A percentile compares a stretch with the other conserved stretches of the same genome.
phyloP scores from a whole-genome alignment of 2,797 vertebrate species.

The Alca torda region DNA sequence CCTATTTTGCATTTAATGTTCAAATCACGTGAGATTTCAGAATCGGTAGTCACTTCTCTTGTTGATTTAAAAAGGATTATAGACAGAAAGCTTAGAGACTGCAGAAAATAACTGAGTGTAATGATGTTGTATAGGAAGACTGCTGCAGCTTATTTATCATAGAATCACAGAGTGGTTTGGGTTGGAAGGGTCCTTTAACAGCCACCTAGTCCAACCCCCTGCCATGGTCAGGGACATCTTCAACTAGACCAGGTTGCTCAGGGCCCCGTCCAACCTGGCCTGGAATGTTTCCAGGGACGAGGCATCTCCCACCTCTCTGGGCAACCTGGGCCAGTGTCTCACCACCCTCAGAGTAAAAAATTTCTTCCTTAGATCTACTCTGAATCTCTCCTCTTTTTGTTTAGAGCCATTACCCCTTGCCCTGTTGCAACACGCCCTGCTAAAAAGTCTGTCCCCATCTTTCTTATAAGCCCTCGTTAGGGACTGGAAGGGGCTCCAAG shows the following conservation, averaged over 20 bases:
- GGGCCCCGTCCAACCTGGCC: not conserved
- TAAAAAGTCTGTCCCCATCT: not conserved
- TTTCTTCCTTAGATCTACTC: not conserved
- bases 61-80: not conserved
- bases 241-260: not conserved
- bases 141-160: not conserved
- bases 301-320: not conserved
- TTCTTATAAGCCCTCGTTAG: not conserved
- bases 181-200: not conserved
- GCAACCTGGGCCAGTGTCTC: not conserved
- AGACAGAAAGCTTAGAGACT: not conserved
- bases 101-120: not conserved
- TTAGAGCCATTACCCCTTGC: not conserved
- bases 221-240: not conserved
- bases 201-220: not conserved
- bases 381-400: not conserved
- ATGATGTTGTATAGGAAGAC: not conserved
- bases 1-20: not conserved
- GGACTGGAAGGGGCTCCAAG: not conserved
- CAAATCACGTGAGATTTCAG: not conserved
- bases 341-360: not conserved
- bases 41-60: not conserved
- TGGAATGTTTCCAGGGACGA: not conserved
- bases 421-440: not conserved
- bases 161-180: not conserved